These are phyloP conservation scores for Anguilla japonica DNA, from an alignment of 2,113 vertebrate species.

Conservation along the genomic window DNA sequence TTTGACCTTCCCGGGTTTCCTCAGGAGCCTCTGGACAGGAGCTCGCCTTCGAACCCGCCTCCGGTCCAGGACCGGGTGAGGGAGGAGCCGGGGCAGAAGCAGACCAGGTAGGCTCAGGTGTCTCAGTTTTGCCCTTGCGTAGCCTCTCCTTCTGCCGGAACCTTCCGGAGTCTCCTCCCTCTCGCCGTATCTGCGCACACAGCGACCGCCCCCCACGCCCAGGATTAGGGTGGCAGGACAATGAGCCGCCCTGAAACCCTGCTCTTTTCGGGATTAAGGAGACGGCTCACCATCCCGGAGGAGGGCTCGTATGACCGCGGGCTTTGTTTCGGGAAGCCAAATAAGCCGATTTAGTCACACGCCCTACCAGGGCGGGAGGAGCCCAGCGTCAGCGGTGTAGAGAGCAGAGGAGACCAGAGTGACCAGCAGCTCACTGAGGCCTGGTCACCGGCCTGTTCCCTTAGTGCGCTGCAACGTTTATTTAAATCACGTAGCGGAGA, in stretches of 20 bases:
- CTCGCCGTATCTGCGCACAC: not conserved
- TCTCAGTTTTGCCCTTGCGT: not conserved
- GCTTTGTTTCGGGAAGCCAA: not conserved
- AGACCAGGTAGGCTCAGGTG: conserved; percentile 19
- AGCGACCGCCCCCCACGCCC: not conserved
- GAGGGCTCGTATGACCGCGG: not conserved
- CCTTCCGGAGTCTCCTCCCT: not conserved
- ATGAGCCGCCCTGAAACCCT: not conserved
- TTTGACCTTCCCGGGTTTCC: not conserved
- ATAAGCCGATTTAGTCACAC: not conserved
- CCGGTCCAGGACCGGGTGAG: not conserved
- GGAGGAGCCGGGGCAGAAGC: conserved; percentile 19
- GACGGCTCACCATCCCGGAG: not conserved
- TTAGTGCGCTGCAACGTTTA: not conserved
- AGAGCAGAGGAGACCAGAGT: not conserved
- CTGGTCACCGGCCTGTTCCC: not conserved
- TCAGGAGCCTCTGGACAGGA: conserved; percentile 7
- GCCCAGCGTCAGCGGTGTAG: not conserved
- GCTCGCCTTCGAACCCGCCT: not conserved
- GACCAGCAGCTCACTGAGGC: not conserved
- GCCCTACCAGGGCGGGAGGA: not conserved
- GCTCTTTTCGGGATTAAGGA: not conserved
- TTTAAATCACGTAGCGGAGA: not conserved
- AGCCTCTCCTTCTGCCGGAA: not conserved
- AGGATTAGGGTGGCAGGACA: not conserved